Conservation (phyloP, 2,797 vertebrate species). For the Esox lucius region DNA sequence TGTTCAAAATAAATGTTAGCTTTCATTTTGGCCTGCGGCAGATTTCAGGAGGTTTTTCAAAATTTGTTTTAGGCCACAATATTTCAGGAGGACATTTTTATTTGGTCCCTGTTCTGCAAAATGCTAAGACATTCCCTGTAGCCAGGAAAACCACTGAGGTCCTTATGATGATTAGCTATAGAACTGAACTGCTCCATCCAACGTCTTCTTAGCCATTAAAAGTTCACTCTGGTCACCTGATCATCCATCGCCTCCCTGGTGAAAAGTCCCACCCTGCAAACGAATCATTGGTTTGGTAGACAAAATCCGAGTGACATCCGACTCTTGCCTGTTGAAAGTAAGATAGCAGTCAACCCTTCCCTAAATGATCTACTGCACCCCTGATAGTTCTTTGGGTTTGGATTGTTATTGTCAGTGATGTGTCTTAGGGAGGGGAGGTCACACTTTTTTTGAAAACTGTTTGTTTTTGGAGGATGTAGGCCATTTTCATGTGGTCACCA, state of each 20-base stretch:
- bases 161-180: neutral
- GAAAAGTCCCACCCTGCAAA: too few relatives aligned
- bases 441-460: too few relatives aligned
- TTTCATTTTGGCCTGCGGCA: constrained; percentile 6
- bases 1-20: neutral
- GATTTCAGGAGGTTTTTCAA: constrained; percentile 18
- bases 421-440: too few relatives aligned
- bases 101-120: constrained; percentile 31
- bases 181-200: neutral
- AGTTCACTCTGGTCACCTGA: neutral
- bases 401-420: too few relatives aligned
- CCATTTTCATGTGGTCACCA: too few relatives aligned
- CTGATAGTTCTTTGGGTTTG: too few relatives aligned
- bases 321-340: too few relatives aligned
- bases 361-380: too few relatives aligned
- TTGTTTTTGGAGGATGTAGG: too few relatives aligned
- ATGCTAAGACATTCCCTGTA: constrained; percentile 23
- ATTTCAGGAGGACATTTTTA: constrained; percentile 48
- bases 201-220: neutral
- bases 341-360: too few relatives aligned
- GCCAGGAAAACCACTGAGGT: constrained; percentile 4
- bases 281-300: too few relatives aligned
- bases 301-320: too few relatives aligned
- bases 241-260: neutral
- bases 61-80: constrained; percentile 50